A percentile compares a stretch with the other conserved stretches of the same genome.
Conservation (phyloP, 2,888 invertebrate species). For the Polia nebulosa region DNA sequence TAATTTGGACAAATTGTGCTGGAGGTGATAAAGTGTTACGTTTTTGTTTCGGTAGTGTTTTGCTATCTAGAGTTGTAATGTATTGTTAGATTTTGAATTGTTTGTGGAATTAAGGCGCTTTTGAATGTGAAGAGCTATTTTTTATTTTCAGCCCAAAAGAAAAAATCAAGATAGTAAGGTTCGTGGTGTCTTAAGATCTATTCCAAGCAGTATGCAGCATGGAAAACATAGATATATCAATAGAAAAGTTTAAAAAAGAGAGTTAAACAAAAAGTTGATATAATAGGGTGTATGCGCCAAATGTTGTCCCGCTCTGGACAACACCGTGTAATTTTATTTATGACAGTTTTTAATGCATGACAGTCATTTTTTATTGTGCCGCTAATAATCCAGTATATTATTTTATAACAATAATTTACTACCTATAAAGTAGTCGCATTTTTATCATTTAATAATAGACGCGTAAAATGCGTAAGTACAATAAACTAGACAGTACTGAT, state of each 20-base stretch:
- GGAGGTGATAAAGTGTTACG: slow-evolving; percentile 47
- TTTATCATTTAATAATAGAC: slow-evolving; percentile 45
- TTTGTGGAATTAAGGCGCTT: background rate
- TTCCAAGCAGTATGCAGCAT: background rate
- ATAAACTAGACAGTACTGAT: slow-evolving; percentile 61
- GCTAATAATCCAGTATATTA: slow-evolving; percentile 23
- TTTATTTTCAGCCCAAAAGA: too few relatives aligned
- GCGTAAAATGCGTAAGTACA: slow-evolving; percentile 40
- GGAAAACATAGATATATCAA: background rate
- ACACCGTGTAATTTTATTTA: slow-evolving; percentile 13
- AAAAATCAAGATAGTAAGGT: too few relatives aligned
- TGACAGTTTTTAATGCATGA: background rate
- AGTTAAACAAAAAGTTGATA: background rate
- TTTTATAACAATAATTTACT: slow-evolving; percentile 51
- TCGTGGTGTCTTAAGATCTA: background rate
- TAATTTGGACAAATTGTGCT: slow-evolving; percentile 66
- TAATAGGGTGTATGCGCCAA: background rate
- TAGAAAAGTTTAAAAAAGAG: fast-evolving
- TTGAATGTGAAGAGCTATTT: too few relatives aligned
- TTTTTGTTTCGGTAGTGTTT: slow-evolving; percentile 15
- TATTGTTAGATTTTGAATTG: background rate
- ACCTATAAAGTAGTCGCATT: slow-evolving; percentile 40
- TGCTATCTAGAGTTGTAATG: slow-evolving; percentile 16
- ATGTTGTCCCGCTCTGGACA: background rate
- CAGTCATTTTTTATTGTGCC: slow-evolving; percentile 15